Evolutionary conservation across 2,888 invertebrate species (phyloP), one percentile per base, ranked within the genome.

Genomic region (Clunio marinus): DNA sequence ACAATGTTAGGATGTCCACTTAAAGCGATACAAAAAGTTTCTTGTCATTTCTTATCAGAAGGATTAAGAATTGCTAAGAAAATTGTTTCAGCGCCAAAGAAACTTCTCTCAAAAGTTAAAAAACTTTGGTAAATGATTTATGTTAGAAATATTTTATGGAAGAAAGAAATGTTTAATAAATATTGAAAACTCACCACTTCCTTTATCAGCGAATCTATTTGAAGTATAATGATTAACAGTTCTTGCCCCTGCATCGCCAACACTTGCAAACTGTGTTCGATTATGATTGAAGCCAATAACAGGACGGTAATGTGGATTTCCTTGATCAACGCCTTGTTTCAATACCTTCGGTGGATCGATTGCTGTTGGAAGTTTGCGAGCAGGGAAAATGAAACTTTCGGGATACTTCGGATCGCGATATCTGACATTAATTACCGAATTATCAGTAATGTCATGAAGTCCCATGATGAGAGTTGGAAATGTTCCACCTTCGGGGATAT

Each of bases 361-460:
- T 17, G 85, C 89, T 1, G 84, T 84, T 69, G 83, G 80, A 35
- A 89, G 81, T 68, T 86, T 80, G 20, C 80, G 81, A 45, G 96
- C 88, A n/a, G 88, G 87, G 79, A 92, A 96, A 46, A 91, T 81
- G 77, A 85, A 91, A 73, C 85, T 87, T 2, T 81, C 82, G 0
- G 84, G 81, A 80, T 87, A 96, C 73, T 83, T 81, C 0, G 94
- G 95, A 81, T 96, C 94, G 69, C 86, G 79, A 80, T 81, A 96
- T 68, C 87, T 81, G 2, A 89, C 85, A 75, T 91, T 88, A 71
- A 82, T 80, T 69, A 82, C 85, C 13, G 74, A 75, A 78, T 88
- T 88, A 59, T 80, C 82, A 1, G 79, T 75, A 58, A 86, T 80
- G 7, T 87, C 83, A n/a, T 82, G 79, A 68, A 88, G 79, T 0